Evolutionary conservation across 2,113 vertebrate genomes (phyloP).

Genomic region (Burhinus bistriatus): DNA sequence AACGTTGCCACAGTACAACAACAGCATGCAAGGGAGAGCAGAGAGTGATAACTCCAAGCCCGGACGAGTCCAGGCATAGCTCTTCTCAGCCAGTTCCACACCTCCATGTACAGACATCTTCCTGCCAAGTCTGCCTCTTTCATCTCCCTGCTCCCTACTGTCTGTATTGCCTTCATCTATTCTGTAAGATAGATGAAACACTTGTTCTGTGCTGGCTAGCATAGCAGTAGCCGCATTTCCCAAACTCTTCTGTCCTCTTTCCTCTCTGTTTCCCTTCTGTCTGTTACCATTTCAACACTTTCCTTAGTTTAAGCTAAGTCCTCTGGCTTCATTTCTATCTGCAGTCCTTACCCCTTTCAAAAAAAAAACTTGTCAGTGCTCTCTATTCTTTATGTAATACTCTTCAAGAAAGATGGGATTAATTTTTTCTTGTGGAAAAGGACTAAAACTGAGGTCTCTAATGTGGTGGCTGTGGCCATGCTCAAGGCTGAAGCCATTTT

Average conservation of each 20-base stretch:
- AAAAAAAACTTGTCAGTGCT: background rate
- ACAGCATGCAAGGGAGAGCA: background rate
- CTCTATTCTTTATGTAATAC: background rate
- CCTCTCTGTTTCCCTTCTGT: background rate
- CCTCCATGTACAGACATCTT: background rate
- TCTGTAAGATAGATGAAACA: background rate
- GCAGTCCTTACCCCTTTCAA: background rate
- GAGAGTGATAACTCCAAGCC: fast-evolving
- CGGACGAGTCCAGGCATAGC: background rate
- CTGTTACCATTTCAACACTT: background rate
- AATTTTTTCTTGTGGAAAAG: background rate
- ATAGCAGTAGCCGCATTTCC: background rate
- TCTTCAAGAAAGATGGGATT: background rate
- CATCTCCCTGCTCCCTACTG: background rate
- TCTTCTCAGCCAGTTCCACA: background rate
- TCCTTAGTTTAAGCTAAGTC: background rate
- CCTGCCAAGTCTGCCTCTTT: background rate
- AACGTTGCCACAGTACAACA: background rate
- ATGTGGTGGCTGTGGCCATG: background rate
- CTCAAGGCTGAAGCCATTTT: background rate
- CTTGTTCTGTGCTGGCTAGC: background rate
- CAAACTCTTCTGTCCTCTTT: background rate
- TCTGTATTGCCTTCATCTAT: background rate
- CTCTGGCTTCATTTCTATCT: background rate
- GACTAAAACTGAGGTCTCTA: background rate